Evolutionary conservation across 1,140 invertebrate genomes (phyloP).

Genomic region (Vanessa tameamea): DNA sequence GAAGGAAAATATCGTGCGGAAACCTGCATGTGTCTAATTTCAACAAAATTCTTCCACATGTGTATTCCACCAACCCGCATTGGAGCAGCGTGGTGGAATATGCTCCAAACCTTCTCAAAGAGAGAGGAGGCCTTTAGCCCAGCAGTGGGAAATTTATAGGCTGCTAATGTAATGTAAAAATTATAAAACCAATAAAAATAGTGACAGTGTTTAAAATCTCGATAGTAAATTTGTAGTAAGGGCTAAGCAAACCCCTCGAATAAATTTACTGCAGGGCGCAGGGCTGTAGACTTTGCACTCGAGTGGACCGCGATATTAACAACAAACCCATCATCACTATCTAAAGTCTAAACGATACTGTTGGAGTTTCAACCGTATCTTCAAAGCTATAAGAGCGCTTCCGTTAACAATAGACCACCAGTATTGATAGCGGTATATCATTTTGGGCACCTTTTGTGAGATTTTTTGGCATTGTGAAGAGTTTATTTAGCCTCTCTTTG

Average conservation of each 20-base stretch:
- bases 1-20: too few species aligned
- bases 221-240: conserved; percentile 12
- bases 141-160: too few species aligned
- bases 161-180: too few species aligned
- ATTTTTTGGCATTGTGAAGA: conserved; percentile 19
- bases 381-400: neutral
- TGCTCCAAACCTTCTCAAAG: too few species aligned
- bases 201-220: neutral
- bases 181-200: neutral
- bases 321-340: conserved; percentile 32
- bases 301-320: conserved; percentile 37
- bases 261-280: conserved; percentile 36
- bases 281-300: conserved; percentile 36
- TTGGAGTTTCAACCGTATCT: neutral
- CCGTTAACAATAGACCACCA: neutral
- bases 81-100: too few species aligned
- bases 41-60: too few species aligned
- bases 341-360: neutral
- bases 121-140: too few species aligned
- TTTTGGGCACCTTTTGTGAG: conserved; percentile 24
- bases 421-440: conserved; percentile 11
- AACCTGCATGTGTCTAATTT: too few species aligned
- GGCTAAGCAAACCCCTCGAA: conserved; percentile 30
- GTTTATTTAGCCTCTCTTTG: conserved; percentile 19
- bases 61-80: too few species aligned